These are phyloP conservation scores for Chloromyia formosa DNA, from an alignment of 2,888 invertebrate species.

Conservation along the genomic window DNA sequence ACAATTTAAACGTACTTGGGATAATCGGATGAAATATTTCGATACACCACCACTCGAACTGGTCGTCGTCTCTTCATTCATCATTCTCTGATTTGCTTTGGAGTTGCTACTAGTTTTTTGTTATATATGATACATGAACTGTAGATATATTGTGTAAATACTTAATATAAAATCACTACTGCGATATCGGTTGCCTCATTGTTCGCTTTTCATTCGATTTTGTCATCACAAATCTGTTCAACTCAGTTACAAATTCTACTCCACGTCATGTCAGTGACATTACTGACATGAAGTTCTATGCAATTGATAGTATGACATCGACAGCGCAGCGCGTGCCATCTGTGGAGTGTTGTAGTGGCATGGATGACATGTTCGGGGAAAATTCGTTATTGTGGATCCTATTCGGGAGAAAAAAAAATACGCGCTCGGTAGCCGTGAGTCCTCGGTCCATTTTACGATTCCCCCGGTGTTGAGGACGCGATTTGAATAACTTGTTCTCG, in stretches of 20 bases:
- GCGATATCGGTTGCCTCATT: constrained; percentile 36
- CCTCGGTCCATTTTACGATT: too few species aligned
- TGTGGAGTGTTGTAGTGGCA: too few species aligned
- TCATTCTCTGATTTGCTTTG: constrained; percentile 55
- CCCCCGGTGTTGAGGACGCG: too few species aligned
- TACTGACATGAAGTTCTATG: constrained; percentile 28
- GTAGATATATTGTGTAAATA: constrained; percentile 5
- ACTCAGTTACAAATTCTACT: constrained; percentile 9
- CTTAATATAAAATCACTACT: constrained; percentile 29
- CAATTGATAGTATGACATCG: background rate
- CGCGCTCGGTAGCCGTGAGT: too few species aligned
- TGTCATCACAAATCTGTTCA: constrained; percentile 14
- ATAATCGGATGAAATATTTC: constrained; percentile 61
- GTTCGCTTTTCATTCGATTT: constrained; percentile 29
- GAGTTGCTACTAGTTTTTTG: constrained; percentile 9
- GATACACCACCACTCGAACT: constrained; percentile 59
- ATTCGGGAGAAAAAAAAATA: too few species aligned
- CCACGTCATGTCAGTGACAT: constrained; percentile 43
- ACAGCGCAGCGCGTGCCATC: too few species aligned
- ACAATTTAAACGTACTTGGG: constrained; percentile 58
- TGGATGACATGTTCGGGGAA: background rate
- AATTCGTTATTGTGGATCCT: background rate
- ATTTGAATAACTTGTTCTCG: too few species aligned
- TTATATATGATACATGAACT: constrained; percentile 12
- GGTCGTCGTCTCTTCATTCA: constrained; percentile 61